Conservation (phyloP, 1,140 invertebrate genomes). For the Carcinoscorpius rotundicauda region DNA sequence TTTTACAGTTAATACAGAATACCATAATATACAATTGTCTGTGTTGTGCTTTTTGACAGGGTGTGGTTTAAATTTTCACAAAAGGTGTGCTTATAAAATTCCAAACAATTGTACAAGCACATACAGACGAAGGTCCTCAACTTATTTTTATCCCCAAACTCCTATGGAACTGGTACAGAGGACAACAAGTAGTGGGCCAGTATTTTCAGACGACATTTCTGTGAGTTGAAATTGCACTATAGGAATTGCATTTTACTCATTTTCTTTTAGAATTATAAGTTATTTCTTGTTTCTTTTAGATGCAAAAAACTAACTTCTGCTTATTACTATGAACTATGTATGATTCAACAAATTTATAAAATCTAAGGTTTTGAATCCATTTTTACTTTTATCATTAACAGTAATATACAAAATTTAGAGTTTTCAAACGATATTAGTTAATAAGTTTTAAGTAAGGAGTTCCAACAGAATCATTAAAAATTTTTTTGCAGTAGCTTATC, state of each 20-base stretch:
- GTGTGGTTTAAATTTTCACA: conserved; percentile 96
- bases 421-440: too few species aligned
- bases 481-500: too few species aligned
- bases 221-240: conserved; percentile 11
- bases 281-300: neutral
- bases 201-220: conserved; percentile 8
- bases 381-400: too few species aligned
- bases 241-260: neutral
- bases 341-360: too few species aligned
- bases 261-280: neutral
- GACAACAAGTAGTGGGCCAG: conserved; percentile 22
- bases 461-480: too few species aligned
- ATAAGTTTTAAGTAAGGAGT: too few species aligned
- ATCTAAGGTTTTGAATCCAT: too few species aligned
- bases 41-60: conserved; percentile 40
- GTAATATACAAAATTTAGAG: too few species aligned
- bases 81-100: conserved; percentile 94
- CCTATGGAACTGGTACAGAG: conserved; percentile 20
- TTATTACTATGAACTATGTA: too few species aligned
- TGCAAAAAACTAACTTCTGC: too few species aligned
- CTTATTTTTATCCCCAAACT: conserved; percentile 23
- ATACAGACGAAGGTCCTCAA: conserved; percentile 32
- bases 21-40: too few species aligned
- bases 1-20: too few species aligned
- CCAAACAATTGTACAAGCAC: conserved; percentile 82